These are phyloP conservation scores for Danaus plexippus DNA, from an alignment of 1,140 invertebrate genomes.

Conservation along the genomic window DNA sequence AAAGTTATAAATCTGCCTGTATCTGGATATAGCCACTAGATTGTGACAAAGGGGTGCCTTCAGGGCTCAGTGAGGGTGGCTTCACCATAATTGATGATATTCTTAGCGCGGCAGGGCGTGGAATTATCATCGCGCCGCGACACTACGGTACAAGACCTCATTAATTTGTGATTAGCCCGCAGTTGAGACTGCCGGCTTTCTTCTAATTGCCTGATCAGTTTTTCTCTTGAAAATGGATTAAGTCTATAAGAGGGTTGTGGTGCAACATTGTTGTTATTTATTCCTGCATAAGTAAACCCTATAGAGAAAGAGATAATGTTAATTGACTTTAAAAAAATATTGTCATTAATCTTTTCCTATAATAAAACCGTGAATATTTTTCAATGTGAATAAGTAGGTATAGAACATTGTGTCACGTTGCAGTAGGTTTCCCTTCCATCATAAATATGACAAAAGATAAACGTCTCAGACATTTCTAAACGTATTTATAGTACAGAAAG, in stretches of 20 bases:
- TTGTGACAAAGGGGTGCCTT: constrained; percentile 51
- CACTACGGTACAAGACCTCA: constrained; percentile 61
- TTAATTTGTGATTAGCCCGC: constrained; percentile 70
- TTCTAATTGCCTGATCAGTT: constrained; percentile 62
- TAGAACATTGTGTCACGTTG: not conserved
- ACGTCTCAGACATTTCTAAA: constrained; percentile 10
- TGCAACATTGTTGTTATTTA: constrained; percentile 1
- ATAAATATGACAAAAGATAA: constrained; percentile 3
- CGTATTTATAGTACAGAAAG: constrained; percentile 17
- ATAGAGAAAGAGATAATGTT: too few species aligned
- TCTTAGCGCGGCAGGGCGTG: constrained; percentile 65
- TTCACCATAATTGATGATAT: constrained; percentile 66
- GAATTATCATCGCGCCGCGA: constrained; percentile 64
- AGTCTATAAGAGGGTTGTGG: constrained; percentile 13
- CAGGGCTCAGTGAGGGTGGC: constrained; percentile 43
- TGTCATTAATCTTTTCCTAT: too few species aligned
- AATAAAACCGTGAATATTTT: too few species aligned
- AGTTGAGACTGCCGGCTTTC: constrained; percentile 52
- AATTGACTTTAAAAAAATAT: too few species aligned
- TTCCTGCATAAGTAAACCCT: not conserved
- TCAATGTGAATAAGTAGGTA: too few species aligned
- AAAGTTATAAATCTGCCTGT: constrained; percentile 21
- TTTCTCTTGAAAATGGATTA: constrained; percentile 41
- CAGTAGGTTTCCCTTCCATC: not conserved
- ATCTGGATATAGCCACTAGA: constrained; percentile 29